phyloP scores from a whole-genome alignment of 2,797 vertebrate species.

The Clarias laeviceps region DNA sequence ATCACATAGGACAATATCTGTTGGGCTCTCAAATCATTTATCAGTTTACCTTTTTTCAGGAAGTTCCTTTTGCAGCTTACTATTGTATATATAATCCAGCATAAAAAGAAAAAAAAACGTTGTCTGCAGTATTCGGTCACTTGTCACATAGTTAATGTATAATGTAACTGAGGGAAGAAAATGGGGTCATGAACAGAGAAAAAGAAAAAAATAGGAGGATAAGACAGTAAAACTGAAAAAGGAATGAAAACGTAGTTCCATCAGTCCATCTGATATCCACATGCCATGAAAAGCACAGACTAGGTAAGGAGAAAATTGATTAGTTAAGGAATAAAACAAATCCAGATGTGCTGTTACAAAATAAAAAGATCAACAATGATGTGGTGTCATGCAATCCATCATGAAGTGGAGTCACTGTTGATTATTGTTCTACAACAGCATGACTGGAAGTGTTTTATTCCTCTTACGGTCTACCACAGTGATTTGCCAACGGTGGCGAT shows the following conservation, averaged over 20 bases:
- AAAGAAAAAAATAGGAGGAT: background rate
- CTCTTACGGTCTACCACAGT: conserved; percentile 9
- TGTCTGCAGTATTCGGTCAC: conserved; percentile 40
- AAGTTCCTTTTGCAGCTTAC: conserved; percentile 2
- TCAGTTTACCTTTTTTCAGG: background rate
- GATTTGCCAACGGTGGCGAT: conserved; percentile 16
- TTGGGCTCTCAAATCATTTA: conserved; percentile 7
- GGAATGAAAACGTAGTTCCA: background rate
- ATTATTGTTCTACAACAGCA: conserved; percentile 1
- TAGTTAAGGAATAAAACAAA: background rate
- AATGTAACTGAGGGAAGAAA: background rate
- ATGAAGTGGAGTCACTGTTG: background rate
- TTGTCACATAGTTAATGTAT: conserved; percentile 24
- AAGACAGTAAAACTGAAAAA: background rate
- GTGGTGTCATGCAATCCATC: background rate
- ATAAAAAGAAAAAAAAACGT: background rate
- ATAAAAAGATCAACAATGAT: background rate
- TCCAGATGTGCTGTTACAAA: background rate
- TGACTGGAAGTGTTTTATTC: background rate
- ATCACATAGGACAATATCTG: conserved; percentile 10
- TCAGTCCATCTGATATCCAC: background rate
- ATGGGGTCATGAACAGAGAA: background rate
- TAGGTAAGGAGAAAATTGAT: background rate
- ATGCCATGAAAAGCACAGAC: background rate
- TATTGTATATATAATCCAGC: conserved; percentile 8